Evolutionary conservation across 2,888 invertebrate species (phyloP), one percentile per base, ranked within the genome.

Genomic region (Drosophila helvetica): DNA sequence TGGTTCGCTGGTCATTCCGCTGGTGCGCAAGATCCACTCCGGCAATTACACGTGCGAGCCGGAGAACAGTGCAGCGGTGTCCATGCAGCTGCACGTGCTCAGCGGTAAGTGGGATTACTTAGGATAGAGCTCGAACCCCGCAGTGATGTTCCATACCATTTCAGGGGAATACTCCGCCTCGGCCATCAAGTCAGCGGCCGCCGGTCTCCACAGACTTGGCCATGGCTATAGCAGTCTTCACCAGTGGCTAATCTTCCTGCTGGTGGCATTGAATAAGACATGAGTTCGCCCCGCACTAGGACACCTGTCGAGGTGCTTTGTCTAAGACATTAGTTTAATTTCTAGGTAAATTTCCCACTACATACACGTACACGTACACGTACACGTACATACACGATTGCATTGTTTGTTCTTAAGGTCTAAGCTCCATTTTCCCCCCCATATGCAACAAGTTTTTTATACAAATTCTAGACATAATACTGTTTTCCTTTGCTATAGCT

Each of bases 31-130:
- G 74, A 86, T 82, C 66, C 91, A 92, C 75, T 91, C 92, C 22
- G 92, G 97, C 78, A 97, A 97, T 93, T 99, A 99, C 93, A 98
- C 98, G 50, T 98, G 98, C 93, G 95, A 96, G 90, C 98, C 99
- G 78, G 96, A 97, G 88, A 99, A 98, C 93, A 95, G 97, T 83
- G 96, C 96, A 92, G 95, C 96, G 66, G 96, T 97, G 75, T 96
- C 96, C 91, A 96, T 97, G 74, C 95, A 96, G 90, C 94, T 98
- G 86, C 98, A 98, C 92, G 97, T 98, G 77, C 94, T 98, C 80
- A 97, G 97, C 92, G 97, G 98, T 97, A 92, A 94, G 88, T 80
- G 17, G 12, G 2, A 19, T 18, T 18, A 15, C 25, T 15, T 15
- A 5, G 30, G 3, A 10, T 12, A 3, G 6, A 10, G 6, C 4